These are phyloP conservation scores for Stegostoma tigrinum DNA, from an alignment of 2,113 vertebrate species.

Conservation along the genomic window DNA sequence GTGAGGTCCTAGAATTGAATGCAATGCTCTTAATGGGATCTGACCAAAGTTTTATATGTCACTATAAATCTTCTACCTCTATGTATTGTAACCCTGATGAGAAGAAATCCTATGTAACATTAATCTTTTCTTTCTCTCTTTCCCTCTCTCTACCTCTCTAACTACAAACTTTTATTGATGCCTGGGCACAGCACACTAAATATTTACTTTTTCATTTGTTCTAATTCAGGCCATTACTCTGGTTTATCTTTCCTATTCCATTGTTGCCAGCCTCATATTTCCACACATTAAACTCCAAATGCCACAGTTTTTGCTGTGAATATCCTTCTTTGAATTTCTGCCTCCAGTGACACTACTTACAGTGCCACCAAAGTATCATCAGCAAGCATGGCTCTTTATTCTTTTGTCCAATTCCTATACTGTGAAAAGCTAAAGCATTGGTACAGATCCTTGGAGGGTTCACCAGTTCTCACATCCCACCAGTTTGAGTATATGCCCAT, in stretches of 20 bases:
- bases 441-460: not conserved
- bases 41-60: not conserved
- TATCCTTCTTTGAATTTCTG: not conserved
- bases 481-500: not conserved
- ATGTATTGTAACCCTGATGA: not conserved
- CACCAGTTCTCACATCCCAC: not conserved
- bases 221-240: not conserved
- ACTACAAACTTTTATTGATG: not conserved
- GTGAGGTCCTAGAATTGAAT: not conserved
- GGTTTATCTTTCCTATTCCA: not conserved
- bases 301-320: not conserved
- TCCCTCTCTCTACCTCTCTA: not conserved
- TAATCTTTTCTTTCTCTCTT: not conserved
- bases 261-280: not conserved
- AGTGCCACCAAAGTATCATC: not conserved
- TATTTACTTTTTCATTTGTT: not conserved
- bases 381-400: not conserved
- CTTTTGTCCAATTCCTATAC: not conserved
- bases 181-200: not conserved
- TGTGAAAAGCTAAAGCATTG: not conserved
- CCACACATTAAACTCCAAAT: not conserved
- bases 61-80: not conserved
- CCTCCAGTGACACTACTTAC: not conserved
- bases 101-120: not conserved
- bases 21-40: not conserved